Evolutionary conservation across 2,797 vertebrate genomes (phyloP).

Genomic region (Lycodopsis pacificus): DNA sequence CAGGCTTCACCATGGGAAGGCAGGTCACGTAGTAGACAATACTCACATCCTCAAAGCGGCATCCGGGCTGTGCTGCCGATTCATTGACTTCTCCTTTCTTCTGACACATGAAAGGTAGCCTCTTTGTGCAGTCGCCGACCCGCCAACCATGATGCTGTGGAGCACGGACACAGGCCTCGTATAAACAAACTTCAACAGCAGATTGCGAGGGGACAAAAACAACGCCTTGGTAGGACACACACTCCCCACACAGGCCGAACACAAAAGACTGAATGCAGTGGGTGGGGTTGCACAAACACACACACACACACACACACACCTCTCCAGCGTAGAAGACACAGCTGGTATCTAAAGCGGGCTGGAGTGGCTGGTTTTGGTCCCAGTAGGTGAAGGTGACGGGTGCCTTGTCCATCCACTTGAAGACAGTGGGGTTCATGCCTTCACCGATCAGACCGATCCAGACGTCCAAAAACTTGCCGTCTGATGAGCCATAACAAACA

Average conservation of each 20-base stretch:
- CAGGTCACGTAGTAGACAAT: not conserved
- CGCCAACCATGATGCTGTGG: conserved; percentile 84
- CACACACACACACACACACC: conserved; percentile 46
- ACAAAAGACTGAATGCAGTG: not conserved
- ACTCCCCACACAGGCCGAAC: not conserved
- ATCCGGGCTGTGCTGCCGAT: conserved; percentile 73
- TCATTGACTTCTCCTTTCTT: conserved; percentile 85
- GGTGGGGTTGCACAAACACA: not conserved
- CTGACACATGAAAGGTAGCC: conserved; percentile 90
- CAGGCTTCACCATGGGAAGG: not conserved
- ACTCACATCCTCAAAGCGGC: conserved; percentile 86
- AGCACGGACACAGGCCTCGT: conserved; percentile 10
- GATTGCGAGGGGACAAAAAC: not conserved
- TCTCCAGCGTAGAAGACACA: conserved; percentile 88
- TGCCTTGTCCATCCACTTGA: conserved; percentile 87
- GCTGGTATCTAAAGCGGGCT: conserved; percentile 75
- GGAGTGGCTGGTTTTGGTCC: conserved; percentile 87
- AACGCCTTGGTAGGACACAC: not conserved
- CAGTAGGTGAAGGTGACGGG: conserved; percentile 91
- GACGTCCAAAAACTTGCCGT: conserved; percentile 73
- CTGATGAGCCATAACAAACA: conserved; percentile 67
- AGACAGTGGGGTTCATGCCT: conserved; percentile 74
- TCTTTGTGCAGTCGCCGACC: conserved; percentile 83
- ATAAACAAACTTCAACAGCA: conserved; percentile 14
- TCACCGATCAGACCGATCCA: conserved; percentile 90